Conservation (phyloP, 1,140 invertebrate species). For the Megalopta genalis region DNA sequence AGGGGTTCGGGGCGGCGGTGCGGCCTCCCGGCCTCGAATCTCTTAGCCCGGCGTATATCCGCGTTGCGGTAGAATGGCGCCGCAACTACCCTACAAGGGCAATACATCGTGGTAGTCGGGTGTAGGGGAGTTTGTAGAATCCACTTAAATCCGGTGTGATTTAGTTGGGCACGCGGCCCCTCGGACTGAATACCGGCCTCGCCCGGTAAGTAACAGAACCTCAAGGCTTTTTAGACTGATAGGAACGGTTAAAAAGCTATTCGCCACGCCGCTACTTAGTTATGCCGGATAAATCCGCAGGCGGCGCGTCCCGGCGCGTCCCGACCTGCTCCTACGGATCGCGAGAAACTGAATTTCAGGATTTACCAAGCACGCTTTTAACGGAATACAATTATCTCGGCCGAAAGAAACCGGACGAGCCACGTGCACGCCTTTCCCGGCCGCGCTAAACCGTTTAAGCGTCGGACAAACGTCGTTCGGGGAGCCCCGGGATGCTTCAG, state of each 20-base stretch:
- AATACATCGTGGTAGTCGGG: slow-evolving; percentile 54
- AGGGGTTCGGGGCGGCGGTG: background rate
- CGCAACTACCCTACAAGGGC: slow-evolving; percentile 55
- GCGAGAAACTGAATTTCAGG: slow-evolving; percentile 1
- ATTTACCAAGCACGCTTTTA: slow-evolving; percentile 11
- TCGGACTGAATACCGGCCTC: slow-evolving; percentile 30
- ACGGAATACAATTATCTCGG: background rate
- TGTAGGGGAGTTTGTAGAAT: slow-evolving; percentile 59
- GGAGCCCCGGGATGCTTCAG: too few species aligned
- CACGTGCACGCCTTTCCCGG: too few species aligned
- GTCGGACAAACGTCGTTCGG: too few species aligned
- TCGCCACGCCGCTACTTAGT: slow-evolving; percentile 43
- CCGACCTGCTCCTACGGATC: background rate
- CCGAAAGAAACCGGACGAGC: too few species aligned
- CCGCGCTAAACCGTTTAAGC: too few species aligned
- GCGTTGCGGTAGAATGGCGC: slow-evolving; percentile 46
- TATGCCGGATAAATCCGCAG: slow-evolving; percentile 7
- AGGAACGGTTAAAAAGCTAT: slow-evolving; percentile 60
- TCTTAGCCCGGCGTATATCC: slow-evolving; percentile 43
- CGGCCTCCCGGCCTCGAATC: slow-evolving; percentile 17
- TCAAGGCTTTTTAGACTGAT: slow-evolving; percentile 50
- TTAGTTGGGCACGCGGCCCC: slow-evolving; percentile 56
- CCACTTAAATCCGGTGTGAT: slow-evolving; percentile 66
- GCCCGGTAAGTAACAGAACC: slow-evolving; percentile 53
- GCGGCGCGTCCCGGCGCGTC: too few species aligned